Base-by-base conservation (phyloP, 2,888 invertebrate species). In the Sipunculus nudus region DNA sequence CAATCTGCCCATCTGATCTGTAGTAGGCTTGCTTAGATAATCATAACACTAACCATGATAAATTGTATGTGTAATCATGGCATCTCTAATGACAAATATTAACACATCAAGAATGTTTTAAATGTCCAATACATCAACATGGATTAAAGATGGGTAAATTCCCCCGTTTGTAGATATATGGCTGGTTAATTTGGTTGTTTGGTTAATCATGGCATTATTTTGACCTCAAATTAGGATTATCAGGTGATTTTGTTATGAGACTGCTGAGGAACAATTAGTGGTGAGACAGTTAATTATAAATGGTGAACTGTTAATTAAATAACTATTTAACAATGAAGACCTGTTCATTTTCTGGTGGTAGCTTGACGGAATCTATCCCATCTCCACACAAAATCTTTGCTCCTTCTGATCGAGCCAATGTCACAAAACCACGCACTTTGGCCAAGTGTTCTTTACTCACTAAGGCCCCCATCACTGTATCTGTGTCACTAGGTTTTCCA, bases 361-460 rank as follows among this genome's bases (percentile, higher is more conserved):
- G 68, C n/a, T 71, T 59, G 0, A 80, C 55, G 2, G 63, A 49
- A 31, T 79, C 75, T 8, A 74, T 74, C 0, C 77, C 79, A 6
- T 82, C 79, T 8, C 85, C 85, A 71, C 84, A 84, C 3, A 74
- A 65, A 38, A 87, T 75, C 0, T 67, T 78, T 2, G 82, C 85
- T 2, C 85, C 85, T 57, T 84, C 84, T 55, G 78, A 63, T 19
- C 75, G 68, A 0, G 87, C 87, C 2, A 83, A 55, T 3, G 78
- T 61, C 5, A 86, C 74, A 69, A 85, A 86, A 32, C 75, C 63
- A 61, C 74, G 69, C 21, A 87, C 85, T 74, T 87, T 87, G 6
- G 79, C 79, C 58, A 80, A 74, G 70, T 87, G 87, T 28, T 80
- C 77, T 53, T 79, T 73, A 57, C 85, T 86, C 56, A 86, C 81